A percentile compares a stretch with the other conserved stretches of the same genome.
phyloP scores from a whole-genome alignment of 30 jellyfish, hydroid and myxozoan genomes.

The Chironex yamaguchii region DNA sequence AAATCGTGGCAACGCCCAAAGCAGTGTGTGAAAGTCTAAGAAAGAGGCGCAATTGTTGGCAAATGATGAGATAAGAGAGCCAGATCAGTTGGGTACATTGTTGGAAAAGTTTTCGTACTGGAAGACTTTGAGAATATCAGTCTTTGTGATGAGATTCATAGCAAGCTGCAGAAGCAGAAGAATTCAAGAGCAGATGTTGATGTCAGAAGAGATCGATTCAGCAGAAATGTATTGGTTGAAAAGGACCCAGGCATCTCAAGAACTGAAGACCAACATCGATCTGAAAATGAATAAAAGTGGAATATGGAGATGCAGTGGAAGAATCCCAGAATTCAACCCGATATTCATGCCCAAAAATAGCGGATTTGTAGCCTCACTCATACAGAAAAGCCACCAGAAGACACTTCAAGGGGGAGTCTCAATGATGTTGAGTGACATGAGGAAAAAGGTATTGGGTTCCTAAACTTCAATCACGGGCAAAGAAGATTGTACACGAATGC shows the following conservation, averaged over 20 bases:
- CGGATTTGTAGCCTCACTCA: conserved; percentile 46
- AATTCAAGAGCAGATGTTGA: conserved; percentile 27
- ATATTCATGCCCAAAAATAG: conserved; percentile 56
- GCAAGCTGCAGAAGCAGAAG: conserved; percentile 51
- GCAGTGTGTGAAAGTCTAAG: conserved; percentile 50
- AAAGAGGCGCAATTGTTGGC: conserved; percentile 34
- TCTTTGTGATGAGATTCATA: conserved; percentile 64
- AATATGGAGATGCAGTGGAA: conserved; percentile 65
- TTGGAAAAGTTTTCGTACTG: conserved; percentile 41
- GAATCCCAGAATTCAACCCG: conserved; percentile 65
- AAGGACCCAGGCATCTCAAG: conserved; percentile 45
- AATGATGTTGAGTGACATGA: conserved; percentile 49
- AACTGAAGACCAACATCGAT: conserved; percentile 23
- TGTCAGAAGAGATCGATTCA: conserved; percentile 44
- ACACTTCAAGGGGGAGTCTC: conserved; percentile 75
- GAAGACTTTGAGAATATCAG: conserved; percentile 62
- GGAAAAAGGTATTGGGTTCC: conserved; percentile 55
- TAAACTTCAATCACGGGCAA: conserved; percentile 38
- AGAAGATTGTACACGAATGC: conserved; percentile 23
- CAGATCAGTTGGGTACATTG: conserved; percentile 40
- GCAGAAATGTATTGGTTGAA: conserved; percentile 49
- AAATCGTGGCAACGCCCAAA: conserved; percentile 35
- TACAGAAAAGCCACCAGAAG: conserved; percentile 43
- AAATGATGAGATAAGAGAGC: conserved; percentile 24
- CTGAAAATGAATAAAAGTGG: conserved; percentile 35